Evolutionary conservation across 2,797 vertebrate genomes (phyloP).

Genomic region (Thunnus albacares): DNA sequence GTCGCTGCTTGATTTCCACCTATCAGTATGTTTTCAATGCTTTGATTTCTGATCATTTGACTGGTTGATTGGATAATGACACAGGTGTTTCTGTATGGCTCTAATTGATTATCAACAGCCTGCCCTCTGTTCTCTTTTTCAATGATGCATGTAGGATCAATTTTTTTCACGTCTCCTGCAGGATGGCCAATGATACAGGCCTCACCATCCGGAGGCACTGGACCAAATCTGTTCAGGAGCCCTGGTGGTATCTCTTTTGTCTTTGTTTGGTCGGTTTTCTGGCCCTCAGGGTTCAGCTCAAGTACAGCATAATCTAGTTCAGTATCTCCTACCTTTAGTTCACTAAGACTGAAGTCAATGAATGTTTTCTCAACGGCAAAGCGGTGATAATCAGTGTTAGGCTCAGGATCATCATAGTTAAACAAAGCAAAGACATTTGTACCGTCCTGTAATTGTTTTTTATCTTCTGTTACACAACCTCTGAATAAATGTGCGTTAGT

Average conservation of each 20-base stretch:
- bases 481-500: slow-evolving; percentile 27
- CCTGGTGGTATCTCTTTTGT: slow-evolving; percentile 20
- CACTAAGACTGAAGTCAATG: not conserved
- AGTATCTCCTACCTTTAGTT: no score
- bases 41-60: fast-evolving
- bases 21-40: not conserved
- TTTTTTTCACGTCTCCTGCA: slow-evolving; percentile 7
- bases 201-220: not conserved
- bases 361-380: not conserved
- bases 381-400: fast-evolving
- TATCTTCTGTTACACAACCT: fast-evolving
- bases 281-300: not conserved
- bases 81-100: fast-evolving
- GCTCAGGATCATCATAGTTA: not conserved
- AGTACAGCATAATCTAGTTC: slow-evolving; percentile 41
- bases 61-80: fast-evolving
- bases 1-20: not conserved
- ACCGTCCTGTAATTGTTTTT: fast-evolving
- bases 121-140: not conserved
- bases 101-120: fast-evolving
- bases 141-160: slow-evolving; percentile 47
- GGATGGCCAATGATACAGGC: slow-evolving; percentile 63
- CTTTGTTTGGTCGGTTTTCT: fast-evolving
- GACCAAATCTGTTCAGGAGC: slow-evolving; percentile 38
- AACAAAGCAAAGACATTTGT: fast-evolving